Evolutionary conservation across 1,140 invertebrate genomes (phyloP), one percentile per base, ranked within the genome.

Genomic region (Dryas iulia): DNA sequence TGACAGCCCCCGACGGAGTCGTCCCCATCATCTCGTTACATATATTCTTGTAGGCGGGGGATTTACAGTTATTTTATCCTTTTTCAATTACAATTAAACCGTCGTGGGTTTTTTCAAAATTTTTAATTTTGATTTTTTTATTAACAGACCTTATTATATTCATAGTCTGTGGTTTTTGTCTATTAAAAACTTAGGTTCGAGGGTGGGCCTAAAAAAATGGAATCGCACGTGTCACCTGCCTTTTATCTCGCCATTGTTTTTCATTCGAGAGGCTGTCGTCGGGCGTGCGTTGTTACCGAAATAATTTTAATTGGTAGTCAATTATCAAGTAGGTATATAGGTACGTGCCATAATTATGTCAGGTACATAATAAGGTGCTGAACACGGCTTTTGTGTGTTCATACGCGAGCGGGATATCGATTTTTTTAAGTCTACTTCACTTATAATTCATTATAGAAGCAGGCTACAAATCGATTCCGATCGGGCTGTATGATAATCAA

Each of bases 211-310:
- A 66, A 67, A 57, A 67, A 77, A 81, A 81, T 59, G n/a, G 60
- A 61, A 76, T 72, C 79, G 86, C 86, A 89, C 86, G 86, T 86
- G 86, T 79, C 82, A 85, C 80, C 80, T 84, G 86, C 76, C 73
- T 73, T 77, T 72, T 74, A 73, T 76, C 79, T 68, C 76, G 69
- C 68, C 69, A 81, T 83, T 79, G 77, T 74, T 66, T 56, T 71
- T 53, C 69, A n/a, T n/a, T n/a, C 70, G 56, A 73, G 77, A 66
- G 69, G 39, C 76, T 53, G 31, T 60, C 71, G 63, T 67, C 68
- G 47, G 53, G 61, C 54, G 59, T 64, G 73, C 60, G 72, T 66
- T 67, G 56, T 69, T 76, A 76, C 65, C 72, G 47, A 72, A 73
- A 26, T 47, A 72, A 66, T 72, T 61, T 76, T 74, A 73, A 82